phyloP scores from a whole-genome alignment of 1,140 invertebrate species.

The Coenobita brevimanus region DNA sequence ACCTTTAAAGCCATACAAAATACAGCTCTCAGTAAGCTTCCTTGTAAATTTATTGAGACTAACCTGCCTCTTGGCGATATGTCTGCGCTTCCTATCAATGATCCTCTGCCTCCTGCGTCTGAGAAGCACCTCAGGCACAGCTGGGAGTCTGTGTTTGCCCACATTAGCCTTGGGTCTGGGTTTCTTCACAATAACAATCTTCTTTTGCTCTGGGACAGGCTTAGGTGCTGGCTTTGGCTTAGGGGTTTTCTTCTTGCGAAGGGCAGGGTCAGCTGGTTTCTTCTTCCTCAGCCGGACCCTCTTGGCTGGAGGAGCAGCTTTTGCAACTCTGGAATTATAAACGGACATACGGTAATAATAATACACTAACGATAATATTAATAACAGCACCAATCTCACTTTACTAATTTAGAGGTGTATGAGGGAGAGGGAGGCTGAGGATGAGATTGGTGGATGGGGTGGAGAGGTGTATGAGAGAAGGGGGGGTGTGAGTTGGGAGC shows the following conservation, averaged over 20 bases:
- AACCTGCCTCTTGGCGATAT: neutral
- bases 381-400: no score
- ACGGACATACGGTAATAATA: no score
- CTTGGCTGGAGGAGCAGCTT: neutral
- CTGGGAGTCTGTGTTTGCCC: conserved; percentile 26
- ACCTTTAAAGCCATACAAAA: neutral
- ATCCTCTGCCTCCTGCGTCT: conserved; percentile 28
- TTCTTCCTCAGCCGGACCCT: conserved; percentile 40
- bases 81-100: conserved; percentile 6
- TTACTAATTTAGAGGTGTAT: no score
- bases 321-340: no score
- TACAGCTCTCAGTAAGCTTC: neutral
- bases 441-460: no score
- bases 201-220: no score
- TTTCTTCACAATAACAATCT: no score
- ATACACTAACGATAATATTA: no score
- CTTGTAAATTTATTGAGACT: neutral
- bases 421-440: no score
- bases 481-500: no score
- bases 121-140: conserved; percentile 41
- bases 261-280: conserved; percentile 4
- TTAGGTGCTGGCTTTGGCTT: neutral
- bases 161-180: neutral
- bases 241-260: neutral
- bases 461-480: no score